Evolutionary conservation across 2,888 invertebrate species (phyloP), one percentile per base, ranked within the genome.

Genomic region (Bombylius discolor): DNA sequence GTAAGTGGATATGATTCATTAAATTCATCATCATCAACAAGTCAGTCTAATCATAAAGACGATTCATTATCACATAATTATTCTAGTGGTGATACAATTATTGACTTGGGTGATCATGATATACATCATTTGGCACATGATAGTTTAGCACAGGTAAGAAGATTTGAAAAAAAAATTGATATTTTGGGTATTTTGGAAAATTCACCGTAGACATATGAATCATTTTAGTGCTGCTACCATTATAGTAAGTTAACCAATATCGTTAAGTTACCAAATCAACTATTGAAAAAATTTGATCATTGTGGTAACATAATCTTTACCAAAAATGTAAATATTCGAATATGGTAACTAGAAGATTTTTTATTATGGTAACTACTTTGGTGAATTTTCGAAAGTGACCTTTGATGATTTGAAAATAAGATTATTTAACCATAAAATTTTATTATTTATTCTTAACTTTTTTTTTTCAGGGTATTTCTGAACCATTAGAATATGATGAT

Each of bases 21-120:
- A 13, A 56, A 39, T n/a, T 56, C 56, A 23, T 13, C 32, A 31
- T 31, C 8, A 6, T 31, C n/a, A n/a, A 47, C 11, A 44, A 46
- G 51, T 47, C 51, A 55, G 39, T 42, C 39, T 2, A 42, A 42
- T 42, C 8, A 42, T 34, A 55, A 55, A 33, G 55, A 55, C 32
- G 51, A 51, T 42, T 36, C 48, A 14, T 47, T 45, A 32, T 50
- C 50, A 51, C 50, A 50, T 50, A 50, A 23, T 51, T 50, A 13
- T 42, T 11, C 39, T 11, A 11, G 11, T 63, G 68, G 72, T 62
- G 75, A 74, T 64, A 75, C 74, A 67, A 72, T 76, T 60, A 75
- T 76, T 61, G 74, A 76, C 64, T 70, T 77, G 63, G 70, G 70
- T 56, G 75, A 64, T 42, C 8, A 42, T 51, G 63, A 62, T 49